These are phyloP conservation scores for Rhizomys pruinosus DNA, from an alignment of 2,113 vertebrate species.

Conservation along the genomic window DNA sequence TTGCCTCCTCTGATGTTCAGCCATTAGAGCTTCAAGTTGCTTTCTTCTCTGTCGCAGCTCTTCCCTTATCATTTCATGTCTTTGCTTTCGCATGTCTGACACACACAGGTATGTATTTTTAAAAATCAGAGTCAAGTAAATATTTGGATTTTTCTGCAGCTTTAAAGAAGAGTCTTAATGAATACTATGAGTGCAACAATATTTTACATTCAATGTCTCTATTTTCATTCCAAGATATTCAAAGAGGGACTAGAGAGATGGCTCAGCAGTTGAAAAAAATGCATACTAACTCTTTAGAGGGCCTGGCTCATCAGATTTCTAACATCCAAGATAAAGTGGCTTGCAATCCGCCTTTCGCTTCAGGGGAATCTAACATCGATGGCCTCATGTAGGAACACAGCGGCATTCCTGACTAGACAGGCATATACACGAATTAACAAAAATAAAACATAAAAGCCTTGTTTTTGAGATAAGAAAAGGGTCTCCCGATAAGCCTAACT, in stretches of 20 bases:
- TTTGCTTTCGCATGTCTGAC: constrained; percentile 95
- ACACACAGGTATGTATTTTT: constrained; percentile 85
- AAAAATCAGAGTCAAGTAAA: constrained; percentile 47
- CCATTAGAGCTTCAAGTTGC: constrained; percentile 97
- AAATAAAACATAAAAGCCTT: neutral
- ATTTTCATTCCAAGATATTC: constrained; percentile 19
- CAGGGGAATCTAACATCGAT: no score
- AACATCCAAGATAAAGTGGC: neutral
- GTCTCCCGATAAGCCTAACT: no score
- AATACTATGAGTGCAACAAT: neutral
- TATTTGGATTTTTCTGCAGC: constrained; percentile 21
- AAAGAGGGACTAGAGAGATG: neutral
- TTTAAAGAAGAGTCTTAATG: neutral
- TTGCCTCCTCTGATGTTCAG: constrained; percentile 94
- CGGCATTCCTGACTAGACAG: neutral
- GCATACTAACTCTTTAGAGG: neutral
- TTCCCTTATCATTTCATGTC: constrained; percentile 95
- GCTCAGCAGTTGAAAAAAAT: neutral
- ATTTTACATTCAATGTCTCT: neutral
- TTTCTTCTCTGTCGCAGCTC: constrained; percentile 96
- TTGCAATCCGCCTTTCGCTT: neutral
- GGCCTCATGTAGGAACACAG: neutral
- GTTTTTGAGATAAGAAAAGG: no score
- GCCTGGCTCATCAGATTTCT: neutral
- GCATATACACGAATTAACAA: neutral